Conservation (phyloP, 2,113 vertebrate species). For the Camarhynchus parvulus region DNA sequence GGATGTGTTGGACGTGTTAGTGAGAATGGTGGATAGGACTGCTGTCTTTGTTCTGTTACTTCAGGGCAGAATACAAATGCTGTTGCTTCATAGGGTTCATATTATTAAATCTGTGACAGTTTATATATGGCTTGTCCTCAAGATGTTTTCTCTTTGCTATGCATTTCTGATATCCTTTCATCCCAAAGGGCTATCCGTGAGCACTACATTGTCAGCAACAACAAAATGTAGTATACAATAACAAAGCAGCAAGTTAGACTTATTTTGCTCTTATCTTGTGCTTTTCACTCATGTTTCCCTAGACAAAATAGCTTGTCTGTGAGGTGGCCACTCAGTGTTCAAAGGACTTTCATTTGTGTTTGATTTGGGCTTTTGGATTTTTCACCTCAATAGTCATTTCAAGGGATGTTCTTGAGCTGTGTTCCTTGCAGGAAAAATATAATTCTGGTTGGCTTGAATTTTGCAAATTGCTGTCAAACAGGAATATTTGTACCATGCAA, state of each 20-base stretch:
- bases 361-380: background rate
- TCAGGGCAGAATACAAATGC: background rate
- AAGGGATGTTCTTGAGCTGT: background rate
- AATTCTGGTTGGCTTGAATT: background rate
- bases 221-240: background rate
- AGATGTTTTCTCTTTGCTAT: background rate
- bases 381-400: background rate
- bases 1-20: background rate
- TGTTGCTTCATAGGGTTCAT: background rate
- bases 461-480: background rate
- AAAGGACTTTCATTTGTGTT: background rate
- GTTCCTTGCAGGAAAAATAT: background rate
- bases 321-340: background rate
- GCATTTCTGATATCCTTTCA: background rate
- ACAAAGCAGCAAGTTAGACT: background rate
- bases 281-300: background rate
- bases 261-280: background rate
- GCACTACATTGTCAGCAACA: background rate
- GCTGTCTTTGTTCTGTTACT: background rate
- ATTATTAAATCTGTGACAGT: background rate
- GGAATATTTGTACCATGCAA: background rate
- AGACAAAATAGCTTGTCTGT: constrained; percentile 1
- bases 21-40: background rate
- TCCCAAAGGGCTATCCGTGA: background rate
- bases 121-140: background rate